Base-by-base conservation (phyloP, 2,888 invertebrate species). In the Steromphala cineraria region DNA sequence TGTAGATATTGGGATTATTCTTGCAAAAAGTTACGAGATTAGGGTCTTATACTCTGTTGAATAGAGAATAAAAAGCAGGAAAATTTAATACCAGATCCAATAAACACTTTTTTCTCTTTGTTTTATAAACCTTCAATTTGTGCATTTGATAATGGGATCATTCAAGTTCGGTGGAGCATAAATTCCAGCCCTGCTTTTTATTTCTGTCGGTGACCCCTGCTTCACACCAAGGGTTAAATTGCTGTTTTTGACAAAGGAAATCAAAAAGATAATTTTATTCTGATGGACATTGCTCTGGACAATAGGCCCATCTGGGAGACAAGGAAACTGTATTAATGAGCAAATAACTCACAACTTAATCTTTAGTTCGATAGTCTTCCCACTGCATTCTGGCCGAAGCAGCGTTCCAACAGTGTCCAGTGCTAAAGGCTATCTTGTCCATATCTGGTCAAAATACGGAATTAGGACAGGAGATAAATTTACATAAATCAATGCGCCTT, bases 201-300 rank as follows among this genome's bases (percentile, higher is more conserved):
- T 19, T 71, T n/a, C 71, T 19, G 19, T 15, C 10, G 19, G 5
- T 71, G 71, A 71, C 71, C 71, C 71, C 40, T 31, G 71, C 40
- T 36, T 40, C 36, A 40, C 71, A 71, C 19, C 71, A 4, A 36
- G 36, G 46, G 19, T 31, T 36, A 71, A 71, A 71, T 36, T 71
- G 31, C 71, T 71, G 71, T 71, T 71, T 71, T 71, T 71, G 71
- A 71, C 71, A 71, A 71, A 71, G 71, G 71, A 71, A 71, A 71
- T 71, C 71, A 71, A 71, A 71, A 71, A n/a, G 71, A 71, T 71
- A 36, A 71, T 71, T 71, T 71, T 71, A 31, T 71, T 36, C 71
- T 36, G 71, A 31, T 40, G 71, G 71, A 71, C 71, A 71, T 36
- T 31, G 71, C 71, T 36, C 36, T 71, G 71, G 71, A 71, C 71